These are phyloP conservation scores for Amphiura filiformis DNA, from an alignment of 35 echinoderm and acorn worm species.

Conservation along the genomic window DNA sequence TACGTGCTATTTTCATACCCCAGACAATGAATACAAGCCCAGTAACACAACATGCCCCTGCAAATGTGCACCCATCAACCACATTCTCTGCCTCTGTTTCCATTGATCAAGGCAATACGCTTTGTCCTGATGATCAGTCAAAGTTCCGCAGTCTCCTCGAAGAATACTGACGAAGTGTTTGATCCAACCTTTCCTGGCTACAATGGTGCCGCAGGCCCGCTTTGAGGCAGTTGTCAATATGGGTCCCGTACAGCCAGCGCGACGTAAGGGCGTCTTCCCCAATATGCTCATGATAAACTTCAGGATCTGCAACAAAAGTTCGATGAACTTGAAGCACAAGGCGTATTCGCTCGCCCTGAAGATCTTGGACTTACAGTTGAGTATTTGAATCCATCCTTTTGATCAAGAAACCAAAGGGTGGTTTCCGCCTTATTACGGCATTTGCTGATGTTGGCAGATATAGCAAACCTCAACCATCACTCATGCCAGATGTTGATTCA, in stretches of 20 bases:
- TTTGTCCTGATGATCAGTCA: background rate
- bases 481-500: constrained; percentile 66
- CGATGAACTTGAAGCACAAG: constrained; percentile 45
- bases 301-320: constrained; percentile 44
- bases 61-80: background rate
- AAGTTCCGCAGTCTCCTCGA: constrained; percentile 21
- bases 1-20: background rate
- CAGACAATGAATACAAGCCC: background rate
- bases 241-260: constrained; percentile 51
- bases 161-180: constrained; percentile 37
- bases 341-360: constrained; percentile 57
- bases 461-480: constrained; percentile 55
- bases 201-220: constrained; percentile 35
- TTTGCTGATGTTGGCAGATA: constrained; percentile 62
- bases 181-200: constrained; percentile 30
- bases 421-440: constrained; percentile 51
- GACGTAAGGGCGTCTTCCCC: constrained; percentile 25
- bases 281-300: constrained; percentile 34
- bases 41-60: background rate
- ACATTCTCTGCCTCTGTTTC: background rate
- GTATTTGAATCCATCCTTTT: constrained; percentile 56
- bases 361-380: constrained; percentile 47
- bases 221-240: constrained; percentile 72
- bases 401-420: constrained; percentile 49
- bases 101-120: background rate